Evolutionary conservation across 2,797 vertebrate species (phyloP).

Genomic region (Thamnophis elegans): DNA sequence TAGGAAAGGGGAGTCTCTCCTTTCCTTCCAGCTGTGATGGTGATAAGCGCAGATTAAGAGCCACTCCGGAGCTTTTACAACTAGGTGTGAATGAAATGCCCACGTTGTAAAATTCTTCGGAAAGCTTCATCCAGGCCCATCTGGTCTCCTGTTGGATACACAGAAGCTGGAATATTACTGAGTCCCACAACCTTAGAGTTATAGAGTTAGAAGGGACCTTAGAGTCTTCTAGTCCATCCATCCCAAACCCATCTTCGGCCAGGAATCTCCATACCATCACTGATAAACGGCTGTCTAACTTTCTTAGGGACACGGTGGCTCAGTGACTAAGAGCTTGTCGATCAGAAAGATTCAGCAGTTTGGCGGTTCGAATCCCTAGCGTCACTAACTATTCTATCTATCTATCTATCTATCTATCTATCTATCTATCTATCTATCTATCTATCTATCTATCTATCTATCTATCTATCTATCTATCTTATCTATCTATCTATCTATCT

Average conservation of each 20-base stretch:
- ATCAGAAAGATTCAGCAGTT: too few relatives aligned
- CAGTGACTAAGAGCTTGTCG: too few relatives aligned
- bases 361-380: too few relatives aligned
- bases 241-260: background rate
- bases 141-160: background rate
- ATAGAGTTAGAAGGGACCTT: background rate
- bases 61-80: background rate
- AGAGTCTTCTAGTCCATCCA: background rate
- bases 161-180: background rate
- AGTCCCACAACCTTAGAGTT: background rate
- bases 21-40: background rate
- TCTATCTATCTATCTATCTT: too few relatives aligned
- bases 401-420: too few relatives aligned
- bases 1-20: background rate
- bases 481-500: too few relatives aligned
- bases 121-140: background rate
- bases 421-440: too few relatives aligned
- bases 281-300: background rate
- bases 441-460: too few relatives aligned
- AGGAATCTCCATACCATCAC: background rate
- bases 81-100: background rate
- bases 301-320: background rate
- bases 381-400: too few relatives aligned
- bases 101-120: background rate
- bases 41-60: background rate